Base-by-base conservation (phyloP, 2,797 vertebrate genomes). In the Crocidura indochinensis region DNA sequence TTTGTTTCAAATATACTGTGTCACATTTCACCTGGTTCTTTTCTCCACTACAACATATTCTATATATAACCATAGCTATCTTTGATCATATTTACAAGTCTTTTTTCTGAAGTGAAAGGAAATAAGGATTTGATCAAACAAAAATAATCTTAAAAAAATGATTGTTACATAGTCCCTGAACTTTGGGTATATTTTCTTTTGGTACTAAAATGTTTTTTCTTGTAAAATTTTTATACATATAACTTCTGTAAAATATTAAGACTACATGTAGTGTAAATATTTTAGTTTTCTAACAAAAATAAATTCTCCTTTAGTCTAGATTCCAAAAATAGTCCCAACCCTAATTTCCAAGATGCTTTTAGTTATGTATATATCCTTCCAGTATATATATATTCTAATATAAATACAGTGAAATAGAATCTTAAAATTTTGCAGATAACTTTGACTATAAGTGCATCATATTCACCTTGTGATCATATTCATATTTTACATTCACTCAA, bases 241-340 rank as follows among this genome's bases (percentile, higher is more conserved):
- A 29, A 82, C 49, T 38, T 44, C 74, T 68, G 8, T 73, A 38
- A 77, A 87, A 91, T 78, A 49, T 31, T 19, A 88, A 83, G 17
- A 62, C 85, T 6, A 85, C 26, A 84, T 51, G 79, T 83, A 86
- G 87, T 89, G 62, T 44, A 15, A 69, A 72, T 84, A 68, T 20
- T 79, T 19, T 76, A 87, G 31, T 91, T 95, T 75, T 81, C n/a
- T 2, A 27, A 90, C 27, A 89, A 84, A 84, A 93, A 49, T 88
- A 87, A 93, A 91, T 29, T 72, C 12, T 76, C 38, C n/a, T 85
- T 74, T 90, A 20, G 26, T 27, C 17, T 62, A 75, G 44, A 81
- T 10, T 84, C 14, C 6, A 93, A 74, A 51, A 79, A 15, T 19
- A 75, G 0, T 87, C 27, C 27, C 73, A 88, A 44, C 4, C 12